Evolutionary conservation across 2,113 vertebrate species (phyloP).

Genomic region (Motacilla alba): DNA sequence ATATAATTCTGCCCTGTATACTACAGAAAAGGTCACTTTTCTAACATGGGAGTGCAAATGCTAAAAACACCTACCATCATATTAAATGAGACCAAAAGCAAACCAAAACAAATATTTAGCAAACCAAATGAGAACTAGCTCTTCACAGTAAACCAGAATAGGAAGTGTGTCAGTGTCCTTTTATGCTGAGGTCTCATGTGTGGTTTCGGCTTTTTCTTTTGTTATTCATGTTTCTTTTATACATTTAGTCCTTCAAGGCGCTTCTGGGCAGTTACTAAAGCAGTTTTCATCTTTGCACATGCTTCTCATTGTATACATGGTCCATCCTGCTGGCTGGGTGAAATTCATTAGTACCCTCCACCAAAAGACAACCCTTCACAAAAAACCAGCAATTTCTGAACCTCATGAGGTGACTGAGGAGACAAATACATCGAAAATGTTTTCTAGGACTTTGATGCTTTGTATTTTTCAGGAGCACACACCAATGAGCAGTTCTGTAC

Average conservation of each 20-base stretch:
- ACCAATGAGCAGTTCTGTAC: neutral
- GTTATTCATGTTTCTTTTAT: neutral
- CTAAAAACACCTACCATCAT: neutral
- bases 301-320: fast-evolving
- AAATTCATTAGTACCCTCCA: neutral
- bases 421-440: neutral
- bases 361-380: neutral
- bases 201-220: neutral
- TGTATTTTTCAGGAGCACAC: neutral
- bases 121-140: neutral
- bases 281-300: neutral
- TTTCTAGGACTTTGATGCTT: neutral
- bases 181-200: neutral
- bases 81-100: neutral
- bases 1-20: neutral
- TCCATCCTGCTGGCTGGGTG: neutral
- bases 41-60: neutral
- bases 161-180: neutral
- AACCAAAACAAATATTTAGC: neutral
- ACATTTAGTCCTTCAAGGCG: neutral
- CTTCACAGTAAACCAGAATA: neutral
- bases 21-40: neutral
- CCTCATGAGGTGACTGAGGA: neutral
- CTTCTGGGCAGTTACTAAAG: neutral
- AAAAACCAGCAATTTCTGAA: neutral